These are phyloP conservation scores for Tetranychus piercei DNA, from an alignment of 2,888 invertebrate genomes.

Conservation along the genomic window DNA sequence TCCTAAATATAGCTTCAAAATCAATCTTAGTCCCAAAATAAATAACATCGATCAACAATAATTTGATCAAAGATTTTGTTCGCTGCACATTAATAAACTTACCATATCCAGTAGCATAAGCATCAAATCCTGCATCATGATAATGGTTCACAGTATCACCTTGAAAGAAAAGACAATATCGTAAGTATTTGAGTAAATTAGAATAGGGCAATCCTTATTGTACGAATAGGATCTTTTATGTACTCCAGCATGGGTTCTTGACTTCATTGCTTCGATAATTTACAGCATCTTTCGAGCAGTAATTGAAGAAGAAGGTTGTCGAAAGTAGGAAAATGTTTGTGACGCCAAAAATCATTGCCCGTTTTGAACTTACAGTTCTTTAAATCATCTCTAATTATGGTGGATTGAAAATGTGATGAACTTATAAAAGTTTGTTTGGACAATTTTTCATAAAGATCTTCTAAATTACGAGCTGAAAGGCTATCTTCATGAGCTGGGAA, in stretches of 20 bases:
- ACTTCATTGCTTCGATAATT: too few species aligned
- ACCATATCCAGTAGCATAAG: constrained; percentile 49
- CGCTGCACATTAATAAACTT: not conserved
- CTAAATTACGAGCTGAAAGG: not conserved
- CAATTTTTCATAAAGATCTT: not conserved
- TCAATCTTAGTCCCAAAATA: too few species aligned
- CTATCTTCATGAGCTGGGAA: not conserved
- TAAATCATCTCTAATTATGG: not conserved
- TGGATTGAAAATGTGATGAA: not conserved
- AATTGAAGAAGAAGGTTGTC: too few species aligned
- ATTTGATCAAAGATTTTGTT: too few species aligned
- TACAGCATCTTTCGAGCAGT: too few species aligned
- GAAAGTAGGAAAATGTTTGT: too few species aligned
- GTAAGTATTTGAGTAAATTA: too few species aligned
- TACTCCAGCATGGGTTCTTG: too few species aligned
- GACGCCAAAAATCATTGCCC: not conserved
- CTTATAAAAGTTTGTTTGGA: not conserved
- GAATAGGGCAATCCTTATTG: too few species aligned
- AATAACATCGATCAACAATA: too few species aligned
- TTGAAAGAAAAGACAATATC: too few species aligned
- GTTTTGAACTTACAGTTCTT: not conserved
- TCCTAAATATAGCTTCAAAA: not conserved
- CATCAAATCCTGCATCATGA: constrained; percentile 70
- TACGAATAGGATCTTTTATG: too few species aligned
- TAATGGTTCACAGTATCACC: constrained; percentile 22